phyloP scores from a whole-genome alignment of 2,888 invertebrate genomes.

The Netelia fuscicornis region DNA sequence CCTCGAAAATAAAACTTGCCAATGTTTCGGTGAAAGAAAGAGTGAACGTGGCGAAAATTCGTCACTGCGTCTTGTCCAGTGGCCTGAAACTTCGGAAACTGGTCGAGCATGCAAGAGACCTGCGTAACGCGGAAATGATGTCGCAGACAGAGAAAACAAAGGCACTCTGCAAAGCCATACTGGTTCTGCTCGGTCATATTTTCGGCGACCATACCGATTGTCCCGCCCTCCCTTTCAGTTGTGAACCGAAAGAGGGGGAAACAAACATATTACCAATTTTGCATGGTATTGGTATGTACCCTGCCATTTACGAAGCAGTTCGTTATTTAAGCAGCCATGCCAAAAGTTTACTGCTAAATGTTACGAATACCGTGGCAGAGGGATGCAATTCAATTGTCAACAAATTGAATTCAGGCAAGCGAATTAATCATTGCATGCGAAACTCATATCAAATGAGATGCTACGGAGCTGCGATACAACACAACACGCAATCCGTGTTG shows the following conservation, averaged over 20 bases:
- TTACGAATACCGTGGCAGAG: conserved; percentile 67
- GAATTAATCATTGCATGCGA: conserved; percentile 74
- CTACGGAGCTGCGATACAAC: conserved; percentile 76
- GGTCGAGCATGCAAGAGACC: conserved; percentile 8
- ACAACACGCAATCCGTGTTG: conserved; percentile 73
- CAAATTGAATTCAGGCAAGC: conserved; percentile 65
- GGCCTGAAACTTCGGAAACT: conserved; percentile 25
- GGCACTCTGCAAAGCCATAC: conserved; percentile 50
- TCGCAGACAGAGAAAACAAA: conserved; percentile 4
- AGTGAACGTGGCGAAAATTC: background rate
- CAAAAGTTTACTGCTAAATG: conserved; percentile 61
- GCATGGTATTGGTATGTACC: conserved; percentile 46
- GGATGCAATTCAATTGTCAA: background rate
- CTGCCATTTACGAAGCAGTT: conserved; percentile 43
- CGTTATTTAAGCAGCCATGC: conserved; percentile 37
- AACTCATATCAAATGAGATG: conserved; percentile 77
- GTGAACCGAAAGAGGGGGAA: conserved; percentile 10
- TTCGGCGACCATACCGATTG: conserved; percentile 68
- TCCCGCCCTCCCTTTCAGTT: background rate
- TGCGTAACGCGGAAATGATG: background rate
- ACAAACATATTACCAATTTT: conserved; percentile 52
- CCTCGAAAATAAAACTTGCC: background rate
- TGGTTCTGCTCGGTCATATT: conserved; percentile 59
- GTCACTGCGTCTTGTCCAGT: conserved; percentile 2
- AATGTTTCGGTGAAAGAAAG: background rate